Base-by-base conservation (phyloP, 2,113 vertebrate genomes). In the Hypanus sabinus region DNA sequence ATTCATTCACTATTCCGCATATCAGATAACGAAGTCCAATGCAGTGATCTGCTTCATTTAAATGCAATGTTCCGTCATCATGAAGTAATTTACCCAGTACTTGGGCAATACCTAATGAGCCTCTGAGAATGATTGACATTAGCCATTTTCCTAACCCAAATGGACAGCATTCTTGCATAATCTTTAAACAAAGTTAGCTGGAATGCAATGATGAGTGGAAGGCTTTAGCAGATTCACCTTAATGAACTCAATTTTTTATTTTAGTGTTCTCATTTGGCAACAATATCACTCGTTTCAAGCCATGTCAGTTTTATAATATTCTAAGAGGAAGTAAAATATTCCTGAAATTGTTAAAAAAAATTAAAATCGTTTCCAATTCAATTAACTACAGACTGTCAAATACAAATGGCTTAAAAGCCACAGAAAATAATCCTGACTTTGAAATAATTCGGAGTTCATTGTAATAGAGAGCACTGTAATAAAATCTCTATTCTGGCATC, bases 341-440 rank as follows among this genome's bases (percentile, higher is more conserved):
- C 65, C 91, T 73, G n/a, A n/a, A 93, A 90, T 36, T 87, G 62
- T 46, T 11, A 22, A 33, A 91, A 70, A 55, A 93, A 73, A 73
- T 36, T 62, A 91, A 20, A 91, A 70, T 91, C 4, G 70, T 46
- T 93, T 73, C 91, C 91, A 55, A 55, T 36, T 93, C 91, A 93
- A 46, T 93, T 93, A 93, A 93, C 68, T 73, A 14, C 91, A 93
- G 91, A 93, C 73, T 73, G 91, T 9, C 33, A 93, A 73, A 38
- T 75, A 73, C 62, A 68, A 91, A 70, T 70, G 46, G 70, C 36
- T 27, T 73, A 20, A 73, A 93, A 93, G 38, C 10, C 30, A 46
- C 38, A 27, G 68, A 46, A 38, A 93, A 73, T 93, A 75, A 33
- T 27, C 55, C 70, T 93, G 68, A 93, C 91, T 73, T 73, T 93